Evolutionary conservation across 2,888 invertebrate genomes (phyloP), one percentile per base, ranked within the genome.

Genomic region (Elysia crispata): DNA sequence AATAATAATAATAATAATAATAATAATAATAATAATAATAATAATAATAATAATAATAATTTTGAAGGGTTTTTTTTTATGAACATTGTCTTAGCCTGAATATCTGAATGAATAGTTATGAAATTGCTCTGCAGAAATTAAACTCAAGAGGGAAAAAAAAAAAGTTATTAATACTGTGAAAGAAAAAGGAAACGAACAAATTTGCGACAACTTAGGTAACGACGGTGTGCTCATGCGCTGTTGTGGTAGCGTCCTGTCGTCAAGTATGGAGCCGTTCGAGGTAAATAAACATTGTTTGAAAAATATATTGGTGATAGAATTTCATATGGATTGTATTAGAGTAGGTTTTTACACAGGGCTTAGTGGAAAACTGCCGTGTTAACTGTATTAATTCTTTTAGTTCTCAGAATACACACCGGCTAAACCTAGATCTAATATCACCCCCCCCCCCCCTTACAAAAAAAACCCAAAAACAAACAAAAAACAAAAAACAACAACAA

Each of bases 191-290:
- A 60, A 60, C n/a, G 25, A 60, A 8, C 3, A 60, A 23, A 60
- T 23, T 60, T 23, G 60, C 25, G 25, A 60, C 25, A 13, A 13
- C 25, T 6, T 25, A 41, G 41, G 41, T 41, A 41, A 41, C 41
- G 41, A 41, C 41, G 41, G 3, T 41, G 5, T 1, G 74, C 57
- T 31, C 74, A 74, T 74, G 74, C 74, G 74, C 60, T 31, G 25
- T n/a, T 41, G 3, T 11, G 1, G 0, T 1, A 66, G 76, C 76
- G 76, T 76, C 76, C 30, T n/a, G 76, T 76, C n/a, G 76, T 64
- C 76, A 76, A 76, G 76, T 49, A 76, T 76, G 76, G 76, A 76
- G 76, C n/a, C 18, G 18, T 41, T 11, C 49, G 15, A 28, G 76
- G 76, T 76, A 66, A 28, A 31, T 30, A 30, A 41, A 31, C 20